Evolutionary conservation across 2,113 vertebrate species (phyloP).

Genomic region (Heptranchias perlo): DNA sequence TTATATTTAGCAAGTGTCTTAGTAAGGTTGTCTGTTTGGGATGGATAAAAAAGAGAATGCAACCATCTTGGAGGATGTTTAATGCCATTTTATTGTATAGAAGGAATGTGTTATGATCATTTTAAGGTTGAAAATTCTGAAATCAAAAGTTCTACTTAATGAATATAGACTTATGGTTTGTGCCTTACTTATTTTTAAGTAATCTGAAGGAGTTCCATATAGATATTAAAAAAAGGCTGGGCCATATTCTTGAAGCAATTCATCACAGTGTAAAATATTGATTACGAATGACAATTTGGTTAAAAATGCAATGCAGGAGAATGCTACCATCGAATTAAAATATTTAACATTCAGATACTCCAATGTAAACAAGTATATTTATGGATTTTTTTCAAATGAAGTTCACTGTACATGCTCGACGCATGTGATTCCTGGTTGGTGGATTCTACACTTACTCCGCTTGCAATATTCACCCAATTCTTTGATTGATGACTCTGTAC

Average conservation of each 20-base stretch:
- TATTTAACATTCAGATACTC: not conserved
- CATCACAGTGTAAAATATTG: not conserved
- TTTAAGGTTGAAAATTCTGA: not conserved
- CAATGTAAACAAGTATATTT: not conserved
- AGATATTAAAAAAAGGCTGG: not conserved
- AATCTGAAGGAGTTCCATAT: not conserved
- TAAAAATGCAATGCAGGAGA: not conserved
- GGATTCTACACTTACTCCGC: not conserved
- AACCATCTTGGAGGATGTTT: not conserved
- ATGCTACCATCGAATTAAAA: not conserved
- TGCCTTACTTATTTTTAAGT: not conserved
- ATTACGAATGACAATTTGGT: not conserved
- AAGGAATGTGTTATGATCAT: not conserved
- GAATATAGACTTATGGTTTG: not conserved
- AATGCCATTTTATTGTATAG: not conserved
- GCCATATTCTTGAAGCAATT: not conserved
- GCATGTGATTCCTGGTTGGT: not conserved
- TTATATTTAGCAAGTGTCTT: not conserved
- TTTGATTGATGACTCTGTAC: not conserved
- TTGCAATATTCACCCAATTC: not conserved
- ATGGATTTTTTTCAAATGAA: not conserved
- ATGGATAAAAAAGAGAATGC: not conserved
- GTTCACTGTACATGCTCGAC: not conserved
- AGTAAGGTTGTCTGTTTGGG: not conserved
- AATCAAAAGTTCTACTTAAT: not conserved